phyloP scores from a whole-genome alignment of 2,888 invertebrate genomes.

The Spisula subtruncata region DNA sequence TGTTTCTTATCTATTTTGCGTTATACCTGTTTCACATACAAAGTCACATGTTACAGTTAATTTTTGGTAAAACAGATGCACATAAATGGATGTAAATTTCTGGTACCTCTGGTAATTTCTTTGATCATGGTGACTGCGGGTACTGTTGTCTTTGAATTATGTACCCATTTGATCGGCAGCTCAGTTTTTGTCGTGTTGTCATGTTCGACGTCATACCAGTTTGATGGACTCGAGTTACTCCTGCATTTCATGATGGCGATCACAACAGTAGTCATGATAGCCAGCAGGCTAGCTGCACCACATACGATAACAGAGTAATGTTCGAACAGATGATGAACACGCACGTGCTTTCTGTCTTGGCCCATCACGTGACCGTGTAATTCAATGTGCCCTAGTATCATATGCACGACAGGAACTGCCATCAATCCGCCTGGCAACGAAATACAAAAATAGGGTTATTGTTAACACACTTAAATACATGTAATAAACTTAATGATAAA shows the following conservation, averaged over 20 bases:
- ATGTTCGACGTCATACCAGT: conserved; percentile 47
- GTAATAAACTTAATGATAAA: too few relatives aligned
- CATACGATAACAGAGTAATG: conserved; percentile 62
- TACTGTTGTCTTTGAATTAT: conserved; percentile 39
- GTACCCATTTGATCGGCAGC: conserved; percentile 43
- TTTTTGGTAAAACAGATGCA: too few relatives aligned
- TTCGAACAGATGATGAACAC: conserved; percentile 57
- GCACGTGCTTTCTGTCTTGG: conserved; percentile 4
- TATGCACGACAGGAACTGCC: conserved; percentile 58
- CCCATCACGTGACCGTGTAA: conserved; percentile 28
- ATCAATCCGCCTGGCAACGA: conserved; percentile 54
- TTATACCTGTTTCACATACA: too few relatives aligned
- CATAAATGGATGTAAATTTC: too few relatives aligned
- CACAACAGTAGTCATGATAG: conserved; percentile 46
- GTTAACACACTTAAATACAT: too few relatives aligned
- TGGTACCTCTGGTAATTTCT: conserved; percentile 26
- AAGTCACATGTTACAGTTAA: too few relatives aligned
- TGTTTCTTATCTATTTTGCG: too few relatives aligned
- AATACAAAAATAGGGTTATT: not conserved
- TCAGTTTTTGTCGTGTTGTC: conserved; percentile 23
- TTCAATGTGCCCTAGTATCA: conserved; percentile 49
- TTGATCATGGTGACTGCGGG: conserved; percentile 25
- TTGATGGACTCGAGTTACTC: conserved; percentile 25
- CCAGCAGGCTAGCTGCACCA: conserved; percentile 57
- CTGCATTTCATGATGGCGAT: conserved; percentile 44